Base-by-base conservation (phyloP, 2,797 vertebrate genomes). In the Smutsia temminckii region DNA sequence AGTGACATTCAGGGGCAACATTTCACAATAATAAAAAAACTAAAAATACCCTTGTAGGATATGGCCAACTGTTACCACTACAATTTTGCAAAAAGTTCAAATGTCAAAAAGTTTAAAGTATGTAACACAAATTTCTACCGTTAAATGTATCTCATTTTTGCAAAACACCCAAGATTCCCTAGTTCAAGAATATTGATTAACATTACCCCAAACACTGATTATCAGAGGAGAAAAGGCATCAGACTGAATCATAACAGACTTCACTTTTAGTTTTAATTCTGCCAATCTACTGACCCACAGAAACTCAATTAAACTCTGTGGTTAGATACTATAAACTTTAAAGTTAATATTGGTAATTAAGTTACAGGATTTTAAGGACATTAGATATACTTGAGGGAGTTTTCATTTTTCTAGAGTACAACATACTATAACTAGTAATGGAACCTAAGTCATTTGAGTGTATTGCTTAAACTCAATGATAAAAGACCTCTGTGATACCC, bases 11-110 rank as follows among this genome's bases (percentile, higher is more conserved):
- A 83, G 46, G 37, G 94, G 23, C 51, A 81, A 87, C 17, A 40
- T 42, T 55, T 66, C 69, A 89, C n/a, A 84, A 75, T 8, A 87
- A 46, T 32, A 91, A 95, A 79, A 83, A 86, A 89, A 32, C n/a
- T 80, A 81, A 93, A 93, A 78, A 32, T 13, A 90, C 18, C 8
- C 5, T 46, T 7, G 20, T n/a, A 85, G 18, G 18, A 32, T 86
- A 51, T 55, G 18, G 61, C 4, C 40, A 84, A 53, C 18, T 7
- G 17, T 68, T 61, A 93, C 20, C 46, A 85, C 29, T n/a, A 69
- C 8, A 71, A 57, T 37, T 96, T 18, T 34, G 20, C 46, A 89
- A 53, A 95, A 85, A 79, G 20, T 29, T 85, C 74, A 92, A 64
- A 88, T 81, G 25, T 94, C 42, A 66, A 83, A 85, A 55, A 71